Evolutionary conservation across 2,888 invertebrate species (phyloP), one percentile per base, ranked within the genome.

Genomic region (Torymus texanus): DNA sequence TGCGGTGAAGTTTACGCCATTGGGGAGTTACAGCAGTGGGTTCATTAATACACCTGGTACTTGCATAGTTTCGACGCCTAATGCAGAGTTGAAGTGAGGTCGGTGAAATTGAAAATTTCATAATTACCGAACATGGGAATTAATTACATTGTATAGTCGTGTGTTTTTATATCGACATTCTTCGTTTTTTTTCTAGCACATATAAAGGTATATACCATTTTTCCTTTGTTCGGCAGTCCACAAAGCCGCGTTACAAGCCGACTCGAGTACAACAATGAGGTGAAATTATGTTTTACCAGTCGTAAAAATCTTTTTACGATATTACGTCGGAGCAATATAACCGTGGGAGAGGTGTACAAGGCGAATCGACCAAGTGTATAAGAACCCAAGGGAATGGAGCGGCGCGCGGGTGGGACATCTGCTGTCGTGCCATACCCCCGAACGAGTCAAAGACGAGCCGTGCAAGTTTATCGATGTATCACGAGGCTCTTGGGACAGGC

Each of bases 381-480:
- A 51, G n/a, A 62, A 58, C 62, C 75, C 67, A 13, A 41, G 72
- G 67, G 79, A 63, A 61, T 14, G 13, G 24, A 24, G 63, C 11
- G 66, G 61, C 8, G 41, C 41, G 41, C 10, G 41, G 8, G 41
- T 41, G 41, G 41, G 41, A 41, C 68, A 78, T 56, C 68, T 70
- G 79, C 16, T 63, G 14, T 53, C 24, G 24, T 10, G 24, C 2
- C 50, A 68, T 41, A 41, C 10, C 41, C 41, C 41, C 41, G 41
- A 41, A 41, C 16, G 51, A 56, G 70, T 68, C 71, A 73, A 61
- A 41, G 61, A 67, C 41, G 67, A 80, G 51, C 75, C 55, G 11
- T 12, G 59, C 51, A 73, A 67, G 75, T 72, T 79, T 75, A 79
- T 79, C 71, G 72, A 76, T 80, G 62, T 73, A 62, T 61, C 59